These are phyloP conservation scores for Megathymus violae DNA, from an alignment of 1,140 invertebrate genomes.

Conservation along the genomic window DNA sequence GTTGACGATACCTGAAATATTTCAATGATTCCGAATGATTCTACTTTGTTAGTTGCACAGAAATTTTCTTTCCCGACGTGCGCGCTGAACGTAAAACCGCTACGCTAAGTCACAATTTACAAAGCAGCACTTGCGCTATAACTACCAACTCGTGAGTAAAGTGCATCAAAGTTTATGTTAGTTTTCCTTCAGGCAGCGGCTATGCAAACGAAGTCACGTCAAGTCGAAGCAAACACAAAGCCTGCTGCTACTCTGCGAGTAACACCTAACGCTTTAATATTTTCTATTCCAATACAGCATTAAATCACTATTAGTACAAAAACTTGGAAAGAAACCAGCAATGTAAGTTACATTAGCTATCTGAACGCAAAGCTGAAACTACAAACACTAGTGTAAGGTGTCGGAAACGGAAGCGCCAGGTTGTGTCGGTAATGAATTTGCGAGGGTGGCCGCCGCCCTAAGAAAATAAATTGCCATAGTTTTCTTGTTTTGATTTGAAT, in stretches of 20 bases:
- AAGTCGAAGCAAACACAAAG: conserved; percentile 55
- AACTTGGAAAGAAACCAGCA: conserved; percentile 34
- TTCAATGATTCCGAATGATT: too few relatives aligned
- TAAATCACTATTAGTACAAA: not conserved
- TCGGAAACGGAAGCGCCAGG: conserved; percentile 77
- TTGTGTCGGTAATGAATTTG: conserved; percentile 80
- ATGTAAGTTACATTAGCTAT: conserved; percentile 39
- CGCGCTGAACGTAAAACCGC: conserved; percentile 22
- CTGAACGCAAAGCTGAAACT: conserved; percentile 1
- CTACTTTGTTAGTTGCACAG: too few relatives aligned
- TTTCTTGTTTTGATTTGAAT: conserved; percentile 68
- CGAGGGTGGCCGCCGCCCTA: conserved; percentile 73
- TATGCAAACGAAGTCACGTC: conserved; percentile 77
- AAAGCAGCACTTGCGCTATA: conserved; percentile 32
- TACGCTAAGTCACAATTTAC: conserved; percentile 23
- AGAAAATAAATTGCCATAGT: conserved; percentile 72
- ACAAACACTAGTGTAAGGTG: conserved; percentile 40
- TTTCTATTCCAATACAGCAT: conserved; percentile 35
- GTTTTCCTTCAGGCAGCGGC: conserved; percentile 69
- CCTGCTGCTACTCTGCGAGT: conserved; percentile 1
- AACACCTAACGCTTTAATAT: not conserved
- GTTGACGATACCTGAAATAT: too few relatives aligned
- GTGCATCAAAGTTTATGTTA: conserved; percentile 75
- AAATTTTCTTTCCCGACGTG: conserved; percentile 6
- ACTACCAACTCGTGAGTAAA: conserved; percentile 45